Evolutionary conservation across 2,797 vertebrate species (phyloP).

Genomic region (Pygocentrus nattereri): DNA sequence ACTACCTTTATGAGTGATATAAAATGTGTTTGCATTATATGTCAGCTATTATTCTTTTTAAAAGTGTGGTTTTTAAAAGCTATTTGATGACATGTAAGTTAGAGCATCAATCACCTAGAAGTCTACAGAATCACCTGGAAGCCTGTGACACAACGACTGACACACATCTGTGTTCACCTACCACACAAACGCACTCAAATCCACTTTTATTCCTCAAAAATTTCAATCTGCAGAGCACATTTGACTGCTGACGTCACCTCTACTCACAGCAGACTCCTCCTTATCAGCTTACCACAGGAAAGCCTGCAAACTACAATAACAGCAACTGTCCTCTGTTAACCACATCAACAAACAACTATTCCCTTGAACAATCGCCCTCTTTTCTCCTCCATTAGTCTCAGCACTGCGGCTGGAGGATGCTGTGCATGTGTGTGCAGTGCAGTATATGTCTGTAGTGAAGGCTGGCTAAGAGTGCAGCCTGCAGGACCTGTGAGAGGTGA

Average conservation of each 20-base stretch:
- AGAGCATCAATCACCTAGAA: not conserved
- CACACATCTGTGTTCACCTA: too few species aligned
- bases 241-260: not conserved
- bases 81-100: too few species aligned
- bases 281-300: conserved; percentile 18
- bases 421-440: conserved; percentile 20
- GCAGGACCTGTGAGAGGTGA: conserved; percentile 5
- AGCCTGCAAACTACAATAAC: conserved; percentile 4
- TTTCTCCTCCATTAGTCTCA: not conserved
- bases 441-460: conserved; percentile 5
- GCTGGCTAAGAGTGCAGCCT: conserved; percentile 44
- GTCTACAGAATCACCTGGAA: not conserved
- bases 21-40: too few species aligned
- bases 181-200: too few species aligned
- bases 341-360: conserved; percentile 11
- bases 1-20: too few species aligned
- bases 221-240: not conserved
- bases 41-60: too few species aligned
- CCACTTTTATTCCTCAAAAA: too few species aligned
- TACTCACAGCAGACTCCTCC: not conserved
- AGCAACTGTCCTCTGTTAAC: not conserved
- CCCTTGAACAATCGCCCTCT: conserved; percentile 4
- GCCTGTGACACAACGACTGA: not conserved
- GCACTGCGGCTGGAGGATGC: conserved; percentile 8
- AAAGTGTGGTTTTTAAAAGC: too few species aligned